A percentile compares a stretch with the other conserved stretches of the same genome.
Evolutionary conservation across 2,113 vertebrate species (phyloP).

Genomic region (Rhinichthys klamathensis): DNA sequence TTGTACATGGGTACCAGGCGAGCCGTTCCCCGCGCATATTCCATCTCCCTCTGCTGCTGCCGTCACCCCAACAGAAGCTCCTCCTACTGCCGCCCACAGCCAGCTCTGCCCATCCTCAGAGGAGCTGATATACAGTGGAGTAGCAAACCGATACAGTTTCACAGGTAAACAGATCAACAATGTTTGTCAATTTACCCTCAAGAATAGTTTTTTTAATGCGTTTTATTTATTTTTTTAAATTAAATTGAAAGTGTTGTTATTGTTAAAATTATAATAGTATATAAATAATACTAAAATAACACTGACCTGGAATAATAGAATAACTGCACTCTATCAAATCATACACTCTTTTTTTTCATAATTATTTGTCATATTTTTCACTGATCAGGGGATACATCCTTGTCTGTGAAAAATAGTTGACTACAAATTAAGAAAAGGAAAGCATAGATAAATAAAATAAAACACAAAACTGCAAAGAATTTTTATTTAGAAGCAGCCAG

Average conservation of each 20-base stretch:
- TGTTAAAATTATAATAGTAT: neutral
- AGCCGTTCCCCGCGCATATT: constrained; percentile 8
- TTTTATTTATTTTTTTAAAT: too few relatives aligned
- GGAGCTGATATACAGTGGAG: constrained; percentile 78
- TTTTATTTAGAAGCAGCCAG: too few relatives aligned
- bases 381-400: too few relatives aligned
- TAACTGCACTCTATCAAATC: too few relatives aligned
- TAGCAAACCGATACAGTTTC: constrained; percentile 72
- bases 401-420: too few relatives aligned
- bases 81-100: neutral
- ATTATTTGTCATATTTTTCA: too few relatives aligned
- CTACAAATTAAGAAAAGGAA: too few relatives aligned
- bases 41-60: constrained; percentile 37
- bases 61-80: constrained; percentile 40
- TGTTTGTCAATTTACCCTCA: neutral
- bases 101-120: constrained; percentile 76
- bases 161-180: constrained; percentile 76
- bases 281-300: neutral
- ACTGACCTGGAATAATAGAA: neutral
- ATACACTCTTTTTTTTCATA: too few relatives aligned
- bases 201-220: neutral
- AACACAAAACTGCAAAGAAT: too few relatives aligned
- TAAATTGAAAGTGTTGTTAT: too few relatives aligned
- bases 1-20: constrained; percentile 74
- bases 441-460: too few relatives aligned